These are phyloP conservation scores for Phocides pigmalion DNA, from an alignment of 1,140 invertebrate genomes.

Conservation along the genomic window DNA sequence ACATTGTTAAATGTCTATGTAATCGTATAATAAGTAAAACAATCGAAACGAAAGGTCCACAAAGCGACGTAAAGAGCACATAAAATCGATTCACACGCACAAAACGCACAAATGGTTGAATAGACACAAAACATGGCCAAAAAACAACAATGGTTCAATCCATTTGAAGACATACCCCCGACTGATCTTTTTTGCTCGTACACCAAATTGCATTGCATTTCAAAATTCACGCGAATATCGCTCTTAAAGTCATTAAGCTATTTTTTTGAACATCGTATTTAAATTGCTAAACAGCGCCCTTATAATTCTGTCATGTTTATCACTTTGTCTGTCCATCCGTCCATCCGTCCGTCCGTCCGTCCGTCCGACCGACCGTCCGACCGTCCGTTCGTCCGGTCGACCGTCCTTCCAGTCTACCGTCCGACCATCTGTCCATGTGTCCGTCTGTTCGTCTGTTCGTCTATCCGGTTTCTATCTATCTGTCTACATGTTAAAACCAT, in stretches of 20 bases:
- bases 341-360: too few species aligned
- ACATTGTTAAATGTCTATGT: constrained; percentile 2
- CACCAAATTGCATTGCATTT: constrained; percentile 2
- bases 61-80: constrained; percentile 19
- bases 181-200: constrained; percentile 19
- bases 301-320: too few species aligned
- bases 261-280: too few species aligned
- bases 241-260: neutral
- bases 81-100: constrained; percentile 28
- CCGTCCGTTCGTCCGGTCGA: too few species aligned
- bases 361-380: too few species aligned
- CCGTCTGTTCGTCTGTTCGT: too few species aligned
- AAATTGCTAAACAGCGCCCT: too few species aligned
- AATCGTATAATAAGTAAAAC: constrained; percentile 11
- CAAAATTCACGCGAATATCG: neutral
- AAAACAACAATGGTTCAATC: constrained; percentile 29
- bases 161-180: constrained; percentile 26
- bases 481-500: too few species aligned
- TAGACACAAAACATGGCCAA: constrained; percentile 28
- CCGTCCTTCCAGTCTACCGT: too few species aligned
- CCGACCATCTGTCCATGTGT: too few species aligned
- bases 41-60: constrained; percentile 12
- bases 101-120: constrained; percentile 32
- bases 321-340: too few species aligned
- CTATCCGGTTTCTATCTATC: too few species aligned